Evolutionary conservation across 2,888 invertebrate species (phyloP), one percentile per base, ranked within the genome.

Genomic region (Dolichopus griseipennis): DNA sequence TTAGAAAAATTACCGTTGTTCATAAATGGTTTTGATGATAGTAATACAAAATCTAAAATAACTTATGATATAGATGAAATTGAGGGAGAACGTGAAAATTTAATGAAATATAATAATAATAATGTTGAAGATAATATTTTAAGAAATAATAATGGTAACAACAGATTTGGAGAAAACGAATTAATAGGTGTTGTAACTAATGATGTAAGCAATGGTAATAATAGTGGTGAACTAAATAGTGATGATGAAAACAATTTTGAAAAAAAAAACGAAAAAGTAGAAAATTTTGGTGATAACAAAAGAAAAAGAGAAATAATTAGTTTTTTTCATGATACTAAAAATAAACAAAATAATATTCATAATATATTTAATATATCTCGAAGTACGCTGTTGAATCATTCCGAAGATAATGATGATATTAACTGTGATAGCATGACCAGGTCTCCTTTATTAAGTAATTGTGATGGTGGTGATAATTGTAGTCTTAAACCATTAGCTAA

Each of bases 1-100:
- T 74, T 83, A 69, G 82, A 85, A 71, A 81, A 84, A 61, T 78
- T 82, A 66, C 83, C 83, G 43, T 79, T 85, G 34, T 83, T 83
- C 69, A 76, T 85, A 69, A 84, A 85, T 74, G 85, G 85, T 71
- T 79, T 82, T 70, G 74, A 75, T 10, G 80, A 71, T 12, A 52
- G 18, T 52, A 52, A 15, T 15, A 52, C 52, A 52, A 66, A 84
- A 8, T 83, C 82, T 72, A 77, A 80, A 2, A 84, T 84, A n/a
- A 76, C 84, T 15, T 66, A 69, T 7, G 68, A 71, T 66, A 65
- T 52, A 52, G 52, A 18, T 52, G 52, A 52, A n/a, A 52, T 52
- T 3, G 52, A 52, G 6, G 52, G 18, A 52, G 52, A 52, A 52
- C 52, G 52, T 52, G 52, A 52, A 52, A 9, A 18, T 52, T 52